Base-by-base conservation (phyloP, 2,113 vertebrate genomes). In the Rhegmatorhina hoffmannsi region DNA sequence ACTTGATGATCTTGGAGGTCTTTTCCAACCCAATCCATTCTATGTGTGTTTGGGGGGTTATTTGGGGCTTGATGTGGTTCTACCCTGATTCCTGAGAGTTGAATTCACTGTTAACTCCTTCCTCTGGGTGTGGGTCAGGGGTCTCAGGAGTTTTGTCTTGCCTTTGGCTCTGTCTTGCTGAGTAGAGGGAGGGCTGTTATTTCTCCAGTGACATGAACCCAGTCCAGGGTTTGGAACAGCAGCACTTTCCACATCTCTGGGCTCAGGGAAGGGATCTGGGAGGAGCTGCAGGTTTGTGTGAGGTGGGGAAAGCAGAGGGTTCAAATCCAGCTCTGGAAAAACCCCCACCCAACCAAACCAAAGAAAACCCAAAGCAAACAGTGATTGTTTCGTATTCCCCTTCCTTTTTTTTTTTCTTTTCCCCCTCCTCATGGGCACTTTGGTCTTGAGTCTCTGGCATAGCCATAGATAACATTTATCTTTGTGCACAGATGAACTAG, bases 221-320 rank as follows among this genome's bases (percentile, higher is more conserved):
- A n/a, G 10, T 3, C 10, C 14, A 28, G 55, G 24, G 13, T 38
- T 23, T 13, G 73, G 23, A 36, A 26, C 25, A 31, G 40, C 43
- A n/a, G 31, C 55, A 55, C 47, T 15, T 74, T 33, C 38, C 17
- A 5, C 2, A 0, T 25, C 17, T 44, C 50, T 4, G 25, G 66
- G 21, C 11, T 17, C 47, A 20, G 21, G 0, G 0, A 3, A 31
- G 17, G 17, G 8, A 12, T 9, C 26, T 31, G 4, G 31, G 4
- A 7, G 49, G 43, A 58, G 4, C 1, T 3, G 2, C 3, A 11
- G 62, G 20, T n/a, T 31, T 64, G 82, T 12, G 28, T 15, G 47
- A 7, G 3, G 7, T 13, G 36, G 40, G 50, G 24, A 26, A 13
- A 49, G n/a, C 24, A 14, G 20, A 4, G 17, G 23, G 53, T 64